Evolutionary conservation across 2,797 vertebrate genomes (phyloP).

Genomic region (Sphenopsis melanotis): DNA sequence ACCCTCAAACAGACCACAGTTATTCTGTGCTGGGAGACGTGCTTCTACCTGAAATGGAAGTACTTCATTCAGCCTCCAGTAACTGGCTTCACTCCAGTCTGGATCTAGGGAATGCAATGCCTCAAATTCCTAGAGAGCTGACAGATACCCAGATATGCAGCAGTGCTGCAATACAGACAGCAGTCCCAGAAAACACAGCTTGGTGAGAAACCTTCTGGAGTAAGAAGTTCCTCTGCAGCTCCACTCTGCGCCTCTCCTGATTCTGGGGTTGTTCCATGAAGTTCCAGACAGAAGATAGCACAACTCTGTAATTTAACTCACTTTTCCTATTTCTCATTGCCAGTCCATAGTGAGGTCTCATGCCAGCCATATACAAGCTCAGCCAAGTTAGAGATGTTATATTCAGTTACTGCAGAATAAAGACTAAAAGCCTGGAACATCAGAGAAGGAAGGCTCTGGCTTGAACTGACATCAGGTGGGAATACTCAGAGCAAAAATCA

Average conservation of each 20-base stretch:
- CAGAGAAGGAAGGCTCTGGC: background rate
- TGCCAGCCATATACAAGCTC: rapidly evolving
- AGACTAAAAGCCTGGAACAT: background rate
- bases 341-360: background rate
- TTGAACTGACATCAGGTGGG: background rate
- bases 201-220: background rate
- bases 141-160: background rate
- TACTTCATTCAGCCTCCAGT: background rate
- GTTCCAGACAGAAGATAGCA: background rate
- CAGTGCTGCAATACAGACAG: background rate
- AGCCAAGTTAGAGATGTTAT: background rate
- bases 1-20: background rate
- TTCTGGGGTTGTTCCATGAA: background rate
- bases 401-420: background rate
- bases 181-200: background rate
- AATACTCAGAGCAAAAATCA: background rate
- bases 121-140: conserved; percentile 38
- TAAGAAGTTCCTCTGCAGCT: background rate
- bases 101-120: conserved; percentile 5
- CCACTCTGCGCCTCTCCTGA: background rate
- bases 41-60: background rate
- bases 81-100: background rate
- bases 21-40: background rate
- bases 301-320: background rate
- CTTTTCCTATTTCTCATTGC: background rate